Evolutionary conservation across 2,113 vertebrate genomes (phyloP).

Genomic region (Clarias magur): DNA sequence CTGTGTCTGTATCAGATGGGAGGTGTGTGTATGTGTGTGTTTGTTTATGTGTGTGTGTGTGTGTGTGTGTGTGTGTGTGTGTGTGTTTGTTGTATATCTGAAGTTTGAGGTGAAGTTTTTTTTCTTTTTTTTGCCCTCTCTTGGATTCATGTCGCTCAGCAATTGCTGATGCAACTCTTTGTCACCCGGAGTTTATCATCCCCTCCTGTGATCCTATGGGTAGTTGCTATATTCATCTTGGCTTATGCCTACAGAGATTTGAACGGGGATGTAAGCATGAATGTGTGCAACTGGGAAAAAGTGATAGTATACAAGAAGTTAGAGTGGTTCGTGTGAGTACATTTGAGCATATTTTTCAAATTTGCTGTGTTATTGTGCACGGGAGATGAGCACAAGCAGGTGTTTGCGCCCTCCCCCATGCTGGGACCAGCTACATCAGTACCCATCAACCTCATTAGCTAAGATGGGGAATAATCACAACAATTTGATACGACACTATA

Average conservation of each 20-base stretch:
- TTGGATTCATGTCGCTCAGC: constrained; percentile 76
- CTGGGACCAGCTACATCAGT: constrained; percentile 72
- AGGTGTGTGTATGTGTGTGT: constrained; percentile 24
- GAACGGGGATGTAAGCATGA: constrained; percentile 55
- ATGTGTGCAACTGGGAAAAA: constrained; percentile 28
- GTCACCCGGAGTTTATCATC: constrained; percentile 77
- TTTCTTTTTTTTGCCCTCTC: constrained; percentile 60
- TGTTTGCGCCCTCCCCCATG: constrained; percentile 74
- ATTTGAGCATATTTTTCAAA: constrained; percentile 10
- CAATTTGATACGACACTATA: constrained; percentile 64
- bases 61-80: constrained; percentile 20
- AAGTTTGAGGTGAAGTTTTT: constrained; percentile 27
- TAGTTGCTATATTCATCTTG: constrained; percentile 75
- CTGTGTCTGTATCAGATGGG: constrained; percentile 41
- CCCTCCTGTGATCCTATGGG: constrained; percentile 73
- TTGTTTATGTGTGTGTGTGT: constrained; percentile 24
- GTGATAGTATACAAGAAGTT: constrained; percentile 19
- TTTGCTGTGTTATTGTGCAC: constrained; percentile 1
- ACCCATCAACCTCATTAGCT: constrained; percentile 65
- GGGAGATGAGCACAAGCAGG: constrained; percentile 63
- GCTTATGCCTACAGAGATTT: constrained; percentile 71
- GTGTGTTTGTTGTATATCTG: constrained; percentile 16
- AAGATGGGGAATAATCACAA: constrained; percentile 68
- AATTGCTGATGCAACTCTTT: constrained; percentile 83
- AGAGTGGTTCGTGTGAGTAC: constrained; percentile 7